phyloP scores from a whole-genome alignment of 1,140 invertebrate species.

The Drosophila eugracilis region DNA sequence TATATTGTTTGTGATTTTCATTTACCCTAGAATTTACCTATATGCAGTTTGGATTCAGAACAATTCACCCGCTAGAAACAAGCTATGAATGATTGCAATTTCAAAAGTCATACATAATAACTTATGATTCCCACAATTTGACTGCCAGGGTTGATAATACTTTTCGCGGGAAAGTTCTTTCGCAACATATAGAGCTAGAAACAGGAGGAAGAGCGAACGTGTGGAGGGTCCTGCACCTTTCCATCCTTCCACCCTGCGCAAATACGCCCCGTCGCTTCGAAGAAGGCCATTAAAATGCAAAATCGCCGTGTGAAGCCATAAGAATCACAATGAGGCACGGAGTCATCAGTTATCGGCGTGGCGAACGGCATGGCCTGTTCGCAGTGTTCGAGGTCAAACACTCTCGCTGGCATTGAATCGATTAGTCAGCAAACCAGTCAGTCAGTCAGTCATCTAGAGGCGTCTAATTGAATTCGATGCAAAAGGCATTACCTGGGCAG shows the following conservation, averaged over 20 bases:
- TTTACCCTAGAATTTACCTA: too few species aligned
- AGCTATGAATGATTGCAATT: too few species aligned
- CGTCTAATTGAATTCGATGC: slow-evolving; percentile 73
- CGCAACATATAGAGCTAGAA: neutral
- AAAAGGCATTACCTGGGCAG: slow-evolving; percentile 33
- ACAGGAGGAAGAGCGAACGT: slow-evolving; percentile 29
- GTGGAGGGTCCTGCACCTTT: slow-evolving; percentile 31
- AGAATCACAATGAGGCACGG: slow-evolving; percentile 70
- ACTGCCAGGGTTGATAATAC: slow-evolving; percentile 2
- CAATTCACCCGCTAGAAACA: too few species aligned
- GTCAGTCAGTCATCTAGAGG: slow-evolving; percentile 44
- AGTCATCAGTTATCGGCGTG: slow-evolving; percentile 50
- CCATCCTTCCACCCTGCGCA: slow-evolving; percentile 17
- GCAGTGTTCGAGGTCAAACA: slow-evolving; percentile 67
- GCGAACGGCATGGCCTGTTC: slow-evolving; percentile 12
- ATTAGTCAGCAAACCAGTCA: slow-evolving; percentile 56
- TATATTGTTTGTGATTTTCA: neutral
- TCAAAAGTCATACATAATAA: neutral
- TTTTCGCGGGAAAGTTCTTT: neutral
- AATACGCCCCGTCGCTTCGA: slow-evolving; percentile 36
- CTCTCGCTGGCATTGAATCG: slow-evolving; percentile 49
- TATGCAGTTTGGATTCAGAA: too few species aligned
- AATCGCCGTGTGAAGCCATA: slow-evolving; percentile 78
- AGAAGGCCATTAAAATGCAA: slow-evolving; percentile 68
- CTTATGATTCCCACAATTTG: neutral